phyloP scores from a whole-genome alignment of 2,888 invertebrate species.

The Zootermopsis nevadensis region DNA sequence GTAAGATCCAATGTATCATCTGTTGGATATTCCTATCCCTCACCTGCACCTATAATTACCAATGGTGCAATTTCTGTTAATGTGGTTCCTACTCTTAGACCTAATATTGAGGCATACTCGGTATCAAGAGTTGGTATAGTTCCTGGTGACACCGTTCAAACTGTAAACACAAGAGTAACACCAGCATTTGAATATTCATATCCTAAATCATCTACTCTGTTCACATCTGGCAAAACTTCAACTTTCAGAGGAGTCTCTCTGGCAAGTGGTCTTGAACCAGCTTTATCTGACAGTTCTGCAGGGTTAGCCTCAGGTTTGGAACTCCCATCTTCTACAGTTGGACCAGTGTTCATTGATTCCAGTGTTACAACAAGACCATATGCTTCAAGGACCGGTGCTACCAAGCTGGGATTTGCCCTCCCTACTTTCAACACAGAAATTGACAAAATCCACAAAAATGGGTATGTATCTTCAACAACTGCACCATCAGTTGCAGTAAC shows the following conservation, averaged over 20 bases:
- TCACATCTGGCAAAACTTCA: neutral
- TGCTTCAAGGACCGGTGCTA: neutral
- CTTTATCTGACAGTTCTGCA: neutral
- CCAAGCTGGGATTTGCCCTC: neutral
- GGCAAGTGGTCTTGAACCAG: neutral
- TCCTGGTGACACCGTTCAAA: neutral
- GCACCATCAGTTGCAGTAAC: neutral
- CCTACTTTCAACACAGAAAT: neutral
- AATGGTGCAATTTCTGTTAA: neutral
- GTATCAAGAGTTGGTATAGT: neutral
- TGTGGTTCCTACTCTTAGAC: neutral
- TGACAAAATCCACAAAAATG: neutral
- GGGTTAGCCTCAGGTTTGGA: slow-evolving; percentile 8
- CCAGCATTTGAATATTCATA: slow-evolving; percentile 13
- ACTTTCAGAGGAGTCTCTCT: neutral
- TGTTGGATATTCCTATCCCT: neutral
- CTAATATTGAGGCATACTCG: neutral
- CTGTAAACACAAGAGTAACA: neutral
- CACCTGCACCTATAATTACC: neutral
- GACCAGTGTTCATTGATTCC: neutral
- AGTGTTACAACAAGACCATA: neutral
- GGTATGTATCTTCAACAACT: neutral
- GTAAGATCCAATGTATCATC: neutral
- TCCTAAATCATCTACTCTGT: neutral
- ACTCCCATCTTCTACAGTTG: neutral